Evolutionary conservation across 1,140 invertebrate species (phyloP), one percentile per base, ranked within the genome.

Genomic region (Aphis gossypii): DNA sequence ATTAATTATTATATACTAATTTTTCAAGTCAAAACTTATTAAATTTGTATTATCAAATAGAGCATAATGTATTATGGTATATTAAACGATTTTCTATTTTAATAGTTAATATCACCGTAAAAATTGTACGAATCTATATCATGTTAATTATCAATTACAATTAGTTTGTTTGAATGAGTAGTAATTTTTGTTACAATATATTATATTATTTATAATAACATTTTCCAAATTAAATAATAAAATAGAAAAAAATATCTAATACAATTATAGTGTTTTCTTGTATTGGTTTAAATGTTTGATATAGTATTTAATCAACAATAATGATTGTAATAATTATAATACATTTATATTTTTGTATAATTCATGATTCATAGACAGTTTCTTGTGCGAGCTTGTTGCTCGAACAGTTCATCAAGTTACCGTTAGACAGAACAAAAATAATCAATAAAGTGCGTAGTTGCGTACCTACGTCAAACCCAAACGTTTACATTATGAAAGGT

Each of bases 401-500:
- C 86, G 30, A 30, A 21, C 86, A 88, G 86, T 90, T 90, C 88
- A 60, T 90, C 51, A 60, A 90, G 23, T 90, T 56, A 23, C 51
- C 51, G 88, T 90, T 41, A 51, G 35, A 38, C 30, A 25, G 35
- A 56, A 90, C 51, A 9, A 90, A 60, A 90, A 90, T 56, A 90
- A 90, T 90, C 88, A 90, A 90, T 90, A 90, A 90, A 56, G 23
- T 90, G 88, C 88, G 88, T 90, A 56, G 88, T 11, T 90, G 88
- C 88, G 88, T 56, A 44, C n/a, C n/a, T n/a, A n/a, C 88, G 88
- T 90, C 51, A 90, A 90, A 41, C 60, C 35, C 35, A 54, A 56
- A 54, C 48, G 87, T 88, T 88, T 48, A 54, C 48, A 25, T 23
- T 88, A 86, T 25, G 48, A 46, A 51, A 54, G 46, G n/a, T 41